A percentile compares a stretch with the other conserved stretches of the same genome.
These are phyloP conservation scores for Poeciliopsis infans DNA, from an alignment of 2,797 vertebrate genomes.

Conservation along the genomic window DNA sequence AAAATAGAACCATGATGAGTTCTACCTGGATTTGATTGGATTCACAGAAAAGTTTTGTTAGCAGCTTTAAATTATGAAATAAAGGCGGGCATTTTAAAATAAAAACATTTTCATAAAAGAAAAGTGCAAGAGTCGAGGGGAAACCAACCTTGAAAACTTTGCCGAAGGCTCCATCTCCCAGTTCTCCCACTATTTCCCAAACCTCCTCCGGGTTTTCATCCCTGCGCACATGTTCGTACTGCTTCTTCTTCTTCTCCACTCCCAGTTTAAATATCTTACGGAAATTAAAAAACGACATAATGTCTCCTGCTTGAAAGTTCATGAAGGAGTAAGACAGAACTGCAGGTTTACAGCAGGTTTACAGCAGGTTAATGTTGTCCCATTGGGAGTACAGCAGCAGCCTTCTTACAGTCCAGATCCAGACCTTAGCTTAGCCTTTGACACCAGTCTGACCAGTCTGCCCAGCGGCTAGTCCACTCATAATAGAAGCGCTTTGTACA, in stretches of 20 bases:
- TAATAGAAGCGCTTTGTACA: slow-evolving; percentile 23
- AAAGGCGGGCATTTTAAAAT: neutral
- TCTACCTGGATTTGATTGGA: neutral
- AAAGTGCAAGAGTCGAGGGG: neutral
- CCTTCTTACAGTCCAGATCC: slow-evolving; percentile 30
- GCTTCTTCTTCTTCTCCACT: slow-evolving; percentile 95
- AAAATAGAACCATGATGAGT: neutral
- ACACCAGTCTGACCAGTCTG: slow-evolving; percentile 46
- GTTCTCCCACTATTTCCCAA: slow-evolving; percentile 95
- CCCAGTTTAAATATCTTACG: slow-evolving; percentile 97
- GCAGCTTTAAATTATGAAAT: neutral
- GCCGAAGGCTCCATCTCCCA: slow-evolving; percentile 97
- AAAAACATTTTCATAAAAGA: neutral
- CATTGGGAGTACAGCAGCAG: slow-evolving; percentile 3
- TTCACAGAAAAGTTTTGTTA: neutral
- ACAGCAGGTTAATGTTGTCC: neutral
- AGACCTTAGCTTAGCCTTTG: slow-evolving; percentile 67
- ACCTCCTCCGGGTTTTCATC: slow-evolving; percentile 94
- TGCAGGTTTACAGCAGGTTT: neutral
- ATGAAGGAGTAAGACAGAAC: slow-evolving; percentile 16
- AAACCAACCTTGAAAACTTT: slow-evolving; percentile 95
- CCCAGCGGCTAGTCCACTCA: slow-evolving; percentile 25
- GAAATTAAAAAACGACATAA: slow-evolving; percentile 98
- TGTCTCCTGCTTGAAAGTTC: slow-evolving; percentile 23
- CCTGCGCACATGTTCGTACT: slow-evolving; percentile 95